Evolutionary conservation across 2,113 vertebrate genomes (phyloP).

Genomic region (Campylomormyrus numenius): DNA sequence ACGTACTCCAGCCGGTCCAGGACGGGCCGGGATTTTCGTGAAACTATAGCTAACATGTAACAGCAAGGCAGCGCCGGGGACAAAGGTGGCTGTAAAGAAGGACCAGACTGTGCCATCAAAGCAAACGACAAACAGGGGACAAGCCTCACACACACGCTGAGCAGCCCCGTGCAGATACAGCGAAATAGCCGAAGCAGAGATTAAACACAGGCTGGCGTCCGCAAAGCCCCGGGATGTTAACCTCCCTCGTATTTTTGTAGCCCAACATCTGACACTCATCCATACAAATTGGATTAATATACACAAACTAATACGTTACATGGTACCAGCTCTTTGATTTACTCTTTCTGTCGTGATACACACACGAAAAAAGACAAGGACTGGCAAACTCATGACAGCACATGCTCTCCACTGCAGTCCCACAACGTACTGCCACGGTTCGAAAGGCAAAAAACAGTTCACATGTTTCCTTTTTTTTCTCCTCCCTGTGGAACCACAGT

Average conservation of each 20-base stretch:
- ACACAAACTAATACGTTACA: constrained; percentile 1
- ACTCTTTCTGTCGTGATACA: not conserved
- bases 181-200: not conserved
- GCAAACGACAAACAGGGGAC: not conserved
- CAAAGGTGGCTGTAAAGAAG: not conserved
- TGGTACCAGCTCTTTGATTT: not conserved
- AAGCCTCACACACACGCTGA: not conserved
- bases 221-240: not conserved
- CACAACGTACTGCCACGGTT: not conserved
- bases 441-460: not conserved
- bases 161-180: not conserved
- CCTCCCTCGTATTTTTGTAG: not conserved
- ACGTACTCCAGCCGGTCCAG: not conserved
- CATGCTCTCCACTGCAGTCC: not conserved
- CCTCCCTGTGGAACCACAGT: not conserved
- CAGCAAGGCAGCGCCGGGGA: not conserved
- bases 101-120: not conserved
- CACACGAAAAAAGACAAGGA: not conserved
- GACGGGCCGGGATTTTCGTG: not conserved
- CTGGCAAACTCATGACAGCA: not conserved
- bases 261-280: constrained; percentile 11
- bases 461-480: not conserved
- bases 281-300: constrained; percentile 3
- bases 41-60: not conserved
- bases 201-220: not conserved